Base-by-base conservation (phyloP, 2,113 vertebrate genomes). In the Syngnathus floridae region DNA sequence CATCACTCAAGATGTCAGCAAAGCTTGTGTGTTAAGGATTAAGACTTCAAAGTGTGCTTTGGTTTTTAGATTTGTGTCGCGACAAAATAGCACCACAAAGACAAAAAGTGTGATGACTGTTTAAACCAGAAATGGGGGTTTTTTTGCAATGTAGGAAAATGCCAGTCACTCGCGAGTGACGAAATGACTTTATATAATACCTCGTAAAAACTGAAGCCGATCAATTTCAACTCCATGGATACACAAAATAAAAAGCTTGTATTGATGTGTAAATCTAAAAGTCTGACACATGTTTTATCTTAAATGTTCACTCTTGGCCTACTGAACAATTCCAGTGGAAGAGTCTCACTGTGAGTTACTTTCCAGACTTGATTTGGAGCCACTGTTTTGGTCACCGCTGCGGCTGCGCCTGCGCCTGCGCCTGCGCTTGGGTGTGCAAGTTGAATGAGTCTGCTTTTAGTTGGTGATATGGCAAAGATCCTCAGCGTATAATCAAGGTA, bases 271-370 rank as follows among this genome's bases (percentile, higher is more conserved):
- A 35, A 35, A 16, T 56, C 26, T 8, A 1, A 35, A 14, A 35
- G 13, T n/a, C 63, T 55, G 65, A 4, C 80, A 83, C 9, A 21
- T 83, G 80, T 74, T 87, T 76, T 46, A 37, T 52, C 70, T 83
- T 59, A 79, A 67, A 64, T 21, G 9, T 67, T 64, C 41, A 57
- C 35, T 62, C 40, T 69, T 13, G 55, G 49, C 64, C 75, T 77
- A 5, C 66, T 17, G 59, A 0, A 54, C 58, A 70, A 75, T 67
- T 78, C 82, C 68, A 22, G 57, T 43, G 58, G 66, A 73, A 76
- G 64, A 45, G 19, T 26, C 51, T 40, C n/a, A 12, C 35, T 64
- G 51, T 74, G 51, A 71, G 5, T 67, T 62, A 10, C 7, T 43
- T 54, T n/a, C 0, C 2, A 45, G 5, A 0, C 40, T 60, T 51